Conservation (phyloP, 1,140 invertebrate species). For the Drosophila subobscura region DNA sequence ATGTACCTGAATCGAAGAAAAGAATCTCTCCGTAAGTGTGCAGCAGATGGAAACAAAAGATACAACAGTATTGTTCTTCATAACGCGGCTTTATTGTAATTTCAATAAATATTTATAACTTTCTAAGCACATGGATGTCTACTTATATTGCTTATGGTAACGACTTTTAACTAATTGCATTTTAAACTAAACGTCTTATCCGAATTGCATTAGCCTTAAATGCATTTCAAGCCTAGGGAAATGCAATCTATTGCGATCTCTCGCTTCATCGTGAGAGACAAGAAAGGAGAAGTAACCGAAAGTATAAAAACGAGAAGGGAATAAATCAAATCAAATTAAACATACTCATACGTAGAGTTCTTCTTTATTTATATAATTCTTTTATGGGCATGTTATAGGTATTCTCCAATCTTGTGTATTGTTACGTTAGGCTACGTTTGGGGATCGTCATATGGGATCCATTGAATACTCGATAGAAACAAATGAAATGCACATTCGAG, state of each 20-base stretch:
- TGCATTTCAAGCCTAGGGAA: conserved; percentile 43
- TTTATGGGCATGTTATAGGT: conserved; percentile 10
- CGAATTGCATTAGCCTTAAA: conserved; percentile 54
- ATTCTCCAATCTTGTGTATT: conserved; percentile 5
- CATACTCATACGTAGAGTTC: conserved; percentile 12
- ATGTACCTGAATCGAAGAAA: background rate
- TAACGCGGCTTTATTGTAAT: conserved; percentile 77
- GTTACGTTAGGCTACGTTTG: conserved; percentile 45
- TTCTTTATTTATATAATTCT: conserved; percentile 36
- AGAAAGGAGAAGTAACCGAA: conserved; percentile 26
- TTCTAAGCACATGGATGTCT: conserved; percentile 80
- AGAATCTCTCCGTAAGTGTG: background rate
- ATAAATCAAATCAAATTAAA: conserved; percentile 19
- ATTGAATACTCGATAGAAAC: conserved; percentile 4
- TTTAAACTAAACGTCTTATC: conserved; percentile 66
- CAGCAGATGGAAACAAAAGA: conserved; percentile 1
- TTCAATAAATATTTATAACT: conserved; percentile 77
- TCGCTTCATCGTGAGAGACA: conserved; percentile 18
- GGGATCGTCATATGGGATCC: conserved; percentile 11
- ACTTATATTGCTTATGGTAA: conserved; percentile 80
- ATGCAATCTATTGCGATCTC: conserved; percentile 52
- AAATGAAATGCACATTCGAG: conserved; percentile 30
- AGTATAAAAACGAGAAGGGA: conserved; percentile 21
- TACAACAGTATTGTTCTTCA: conserved; percentile 47
- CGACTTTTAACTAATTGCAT: conserved; percentile 70